Evolutionary conservation across 2,888 invertebrate species (phyloP).

Genomic region (Parelbella ahira): DNA sequence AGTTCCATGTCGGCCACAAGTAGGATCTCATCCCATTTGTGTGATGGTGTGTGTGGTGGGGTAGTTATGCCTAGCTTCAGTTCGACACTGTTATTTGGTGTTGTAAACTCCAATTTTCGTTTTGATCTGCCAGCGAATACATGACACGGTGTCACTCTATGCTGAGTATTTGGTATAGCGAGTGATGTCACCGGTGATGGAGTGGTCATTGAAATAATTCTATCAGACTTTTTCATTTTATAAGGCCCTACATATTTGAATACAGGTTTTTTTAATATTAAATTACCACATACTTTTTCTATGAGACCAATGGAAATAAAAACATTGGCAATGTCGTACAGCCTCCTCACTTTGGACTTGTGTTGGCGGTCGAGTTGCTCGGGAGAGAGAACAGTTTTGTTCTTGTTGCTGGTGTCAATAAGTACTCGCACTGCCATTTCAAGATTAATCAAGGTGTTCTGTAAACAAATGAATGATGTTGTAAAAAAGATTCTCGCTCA

Average conservation of each 20-base stretch:
- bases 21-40: conserved; percentile 80
- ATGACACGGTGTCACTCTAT: conserved; percentile 49
- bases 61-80: conserved; percentile 58
- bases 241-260: conserved; percentile 83
- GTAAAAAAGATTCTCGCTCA: too few species aligned
- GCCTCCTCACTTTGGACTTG: conserved; percentile 85
- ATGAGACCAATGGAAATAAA: conserved; percentile 87
- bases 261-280: conserved; percentile 83
- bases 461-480: conserved; percentile 38
- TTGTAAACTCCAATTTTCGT: conserved; percentile 71
- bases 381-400: conserved; percentile 72
- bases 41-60: conserved; percentile 70
- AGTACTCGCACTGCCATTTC: conserved; percentile 85
- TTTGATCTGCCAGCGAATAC: conserved; percentile 65
- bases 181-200: conserved; percentile 67
- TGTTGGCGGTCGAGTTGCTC: conserved; percentile 77
- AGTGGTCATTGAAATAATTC: conserved; percentile 42
- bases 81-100: conserved; percentile 57
- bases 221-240: conserved; percentile 59
- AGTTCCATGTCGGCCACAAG: conserved; percentile 81
- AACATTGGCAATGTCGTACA: conserved; percentile 90
- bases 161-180: conserved; percentile 47
- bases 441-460: conserved; percentile 83
- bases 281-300: conserved; percentile 83
- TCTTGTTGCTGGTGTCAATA: conserved; percentile 72